phyloP scores from a whole-genome alignment of 2,113 vertebrate species.

The Lamprotornis superbus region DNA sequence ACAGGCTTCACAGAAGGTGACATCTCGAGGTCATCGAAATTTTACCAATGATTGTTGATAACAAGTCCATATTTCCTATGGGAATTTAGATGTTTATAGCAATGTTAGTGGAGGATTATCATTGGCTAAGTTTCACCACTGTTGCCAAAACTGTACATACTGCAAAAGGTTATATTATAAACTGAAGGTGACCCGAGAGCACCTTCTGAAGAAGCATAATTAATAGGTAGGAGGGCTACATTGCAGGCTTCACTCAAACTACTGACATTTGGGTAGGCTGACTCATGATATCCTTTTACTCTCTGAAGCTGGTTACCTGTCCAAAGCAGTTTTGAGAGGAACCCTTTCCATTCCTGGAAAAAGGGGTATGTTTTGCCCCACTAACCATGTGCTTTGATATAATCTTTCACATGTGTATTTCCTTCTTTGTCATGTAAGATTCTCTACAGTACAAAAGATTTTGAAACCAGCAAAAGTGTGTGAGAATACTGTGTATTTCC shows the following conservation, averaged over 20 bases:
- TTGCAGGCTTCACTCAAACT: neutral
- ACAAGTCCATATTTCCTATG: neutral
- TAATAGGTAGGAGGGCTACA: neutral
- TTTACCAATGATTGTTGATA: neutral
- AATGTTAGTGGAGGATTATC: neutral
- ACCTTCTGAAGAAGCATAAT: neutral
- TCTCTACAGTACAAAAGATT: neutral
- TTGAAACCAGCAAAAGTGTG: neutral
- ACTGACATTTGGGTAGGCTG: neutral
- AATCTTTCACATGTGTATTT: neutral
- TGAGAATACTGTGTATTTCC: neutral
- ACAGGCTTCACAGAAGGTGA: neutral
- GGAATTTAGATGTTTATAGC: neutral
- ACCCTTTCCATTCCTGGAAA: neutral
- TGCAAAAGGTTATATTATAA: neutral
- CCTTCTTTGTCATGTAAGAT: neutral
- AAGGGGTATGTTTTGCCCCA: neutral
- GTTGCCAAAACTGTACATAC: neutral
- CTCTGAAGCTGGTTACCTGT: neutral
- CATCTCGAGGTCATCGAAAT: neutral
- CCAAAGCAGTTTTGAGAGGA: neutral
- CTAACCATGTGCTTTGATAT: neutral
- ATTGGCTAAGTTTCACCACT: neutral
- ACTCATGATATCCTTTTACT: neutral
- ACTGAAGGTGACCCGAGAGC: neutral